These are phyloP conservation scores for Eupithecia insigniata DNA, from an alignment of 2,888 invertebrate species.

Conservation along the genomic window DNA sequence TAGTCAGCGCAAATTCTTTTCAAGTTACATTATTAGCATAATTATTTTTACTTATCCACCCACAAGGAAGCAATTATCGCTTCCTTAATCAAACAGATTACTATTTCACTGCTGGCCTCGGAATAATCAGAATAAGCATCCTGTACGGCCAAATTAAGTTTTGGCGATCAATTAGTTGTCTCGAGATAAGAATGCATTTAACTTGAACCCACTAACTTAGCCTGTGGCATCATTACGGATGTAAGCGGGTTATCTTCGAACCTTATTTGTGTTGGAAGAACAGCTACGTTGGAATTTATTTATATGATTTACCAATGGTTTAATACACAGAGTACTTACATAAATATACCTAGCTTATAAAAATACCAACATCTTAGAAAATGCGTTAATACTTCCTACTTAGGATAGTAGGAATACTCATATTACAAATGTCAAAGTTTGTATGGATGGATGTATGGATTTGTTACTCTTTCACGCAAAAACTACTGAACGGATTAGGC, in stretches of 20 bases:
- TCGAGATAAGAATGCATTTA: not conserved
- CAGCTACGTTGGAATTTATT: too few relatives aligned
- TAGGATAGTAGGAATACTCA: too few relatives aligned
- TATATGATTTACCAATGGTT: too few relatives aligned
- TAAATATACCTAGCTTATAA: too few relatives aligned
- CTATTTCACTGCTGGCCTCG: constrained; percentile 3
- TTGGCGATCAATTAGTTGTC: not conserved
- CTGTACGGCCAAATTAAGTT: constrained; percentile 1
- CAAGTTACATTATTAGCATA: constrained; percentile 5
- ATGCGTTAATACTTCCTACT: too few relatives aligned
- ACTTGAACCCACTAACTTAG: not conserved
- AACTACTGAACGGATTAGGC: too few relatives aligned
- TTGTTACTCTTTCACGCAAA: too few relatives aligned
- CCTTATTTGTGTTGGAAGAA: not conserved
- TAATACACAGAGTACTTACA: too few relatives aligned
- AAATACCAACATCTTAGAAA: too few relatives aligned
- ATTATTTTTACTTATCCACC: not conserved
- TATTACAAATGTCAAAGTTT: too few relatives aligned
- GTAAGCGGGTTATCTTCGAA: not conserved
- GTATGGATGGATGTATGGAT: too few relatives aligned
- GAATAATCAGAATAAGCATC: not conserved
- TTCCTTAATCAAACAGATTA: constrained; percentile 11
- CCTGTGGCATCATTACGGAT: not conserved
- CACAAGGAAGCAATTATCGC: constrained; percentile 6
- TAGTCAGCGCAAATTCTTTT: not conserved